Percentiles rank a stretch among this genome's conserved stretches.
Conservation (phyloP, 53 echinoderm and acorn worm genomes). For the Paracentrotus lividus region DNA sequence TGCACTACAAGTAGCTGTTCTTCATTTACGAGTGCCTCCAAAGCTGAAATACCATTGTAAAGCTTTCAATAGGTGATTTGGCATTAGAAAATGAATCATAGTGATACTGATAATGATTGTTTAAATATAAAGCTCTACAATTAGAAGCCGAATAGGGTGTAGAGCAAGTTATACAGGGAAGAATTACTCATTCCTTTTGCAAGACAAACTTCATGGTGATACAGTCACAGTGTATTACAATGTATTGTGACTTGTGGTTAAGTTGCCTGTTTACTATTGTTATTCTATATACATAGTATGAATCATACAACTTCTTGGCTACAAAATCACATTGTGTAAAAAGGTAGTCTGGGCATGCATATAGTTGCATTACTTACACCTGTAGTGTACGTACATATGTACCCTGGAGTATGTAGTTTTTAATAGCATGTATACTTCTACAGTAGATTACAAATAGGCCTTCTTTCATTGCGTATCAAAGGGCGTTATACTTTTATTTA, state of each 20-base stretch:
- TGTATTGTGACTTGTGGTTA: neutral
- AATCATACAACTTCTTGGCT: slow-evolving; percentile 11
- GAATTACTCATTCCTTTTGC: neutral
- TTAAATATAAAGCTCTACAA: no score
- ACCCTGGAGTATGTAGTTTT: neutral
- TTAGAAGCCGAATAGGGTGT: no score
- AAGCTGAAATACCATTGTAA: neutral
- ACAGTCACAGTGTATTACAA: neutral
- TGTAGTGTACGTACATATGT: neutral
- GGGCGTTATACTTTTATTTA: no score
- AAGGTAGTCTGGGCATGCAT: neutral
- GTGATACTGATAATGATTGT: no score
- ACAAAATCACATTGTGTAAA: neutral
- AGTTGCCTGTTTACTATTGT: neutral
- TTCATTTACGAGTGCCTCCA: neutral
- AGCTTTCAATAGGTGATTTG: neutral
- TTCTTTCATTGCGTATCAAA: neutral
- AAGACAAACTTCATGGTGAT: neutral
- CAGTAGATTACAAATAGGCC: neutral
- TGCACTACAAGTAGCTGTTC: neutral
- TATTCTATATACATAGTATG: neutral
- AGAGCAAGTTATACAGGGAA: no score
- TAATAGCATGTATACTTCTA: neutral
- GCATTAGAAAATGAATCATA: neutral
- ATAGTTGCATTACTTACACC: neutral